phyloP scores from a whole-genome alignment of 2,113 vertebrate genomes.

The Spermophilus dauricus region DNA sequence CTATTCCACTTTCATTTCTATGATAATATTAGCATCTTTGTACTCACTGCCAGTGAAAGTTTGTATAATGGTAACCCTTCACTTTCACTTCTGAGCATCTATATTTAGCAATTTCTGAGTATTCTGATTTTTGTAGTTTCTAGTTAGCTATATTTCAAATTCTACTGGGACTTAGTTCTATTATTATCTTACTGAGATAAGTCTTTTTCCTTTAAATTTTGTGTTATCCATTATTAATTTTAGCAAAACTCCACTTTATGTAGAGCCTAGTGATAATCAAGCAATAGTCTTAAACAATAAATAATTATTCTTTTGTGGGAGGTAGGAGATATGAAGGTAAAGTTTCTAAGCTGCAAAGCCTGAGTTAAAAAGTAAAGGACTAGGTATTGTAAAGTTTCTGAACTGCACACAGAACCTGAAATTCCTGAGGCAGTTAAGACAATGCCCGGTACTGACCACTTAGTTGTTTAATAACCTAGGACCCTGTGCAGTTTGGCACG shows the following conservation, averaged over 20 bases:
- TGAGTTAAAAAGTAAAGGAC: no score
- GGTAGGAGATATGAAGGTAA: background rate
- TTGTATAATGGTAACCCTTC: background rate
- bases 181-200: conserved; percentile 20
- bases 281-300: background rate
- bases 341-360: no score
- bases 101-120: background rate
- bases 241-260: conserved; percentile 12
- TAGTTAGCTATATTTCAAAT: background rate
- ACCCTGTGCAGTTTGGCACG: no score
- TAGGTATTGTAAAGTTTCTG: no score
- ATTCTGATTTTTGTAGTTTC: background rate
- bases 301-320: background rate
- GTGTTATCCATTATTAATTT: background rate
- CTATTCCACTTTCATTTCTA: background rate
- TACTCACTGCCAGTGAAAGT: background rate
- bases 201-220: background rate
- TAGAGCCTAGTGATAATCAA: background rate
- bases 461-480: no score
- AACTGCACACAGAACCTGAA: no score
- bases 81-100: conserved; percentile 14
- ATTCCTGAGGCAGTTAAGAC: no score
- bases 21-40: background rate
- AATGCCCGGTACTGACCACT: no score
- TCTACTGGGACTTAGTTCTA: background rate